Evolutionary conservation across 2,113 vertebrate genomes (phyloP), one percentile per base, ranked within the genome.

Genomic region (Ammodytes marinus): DNA sequence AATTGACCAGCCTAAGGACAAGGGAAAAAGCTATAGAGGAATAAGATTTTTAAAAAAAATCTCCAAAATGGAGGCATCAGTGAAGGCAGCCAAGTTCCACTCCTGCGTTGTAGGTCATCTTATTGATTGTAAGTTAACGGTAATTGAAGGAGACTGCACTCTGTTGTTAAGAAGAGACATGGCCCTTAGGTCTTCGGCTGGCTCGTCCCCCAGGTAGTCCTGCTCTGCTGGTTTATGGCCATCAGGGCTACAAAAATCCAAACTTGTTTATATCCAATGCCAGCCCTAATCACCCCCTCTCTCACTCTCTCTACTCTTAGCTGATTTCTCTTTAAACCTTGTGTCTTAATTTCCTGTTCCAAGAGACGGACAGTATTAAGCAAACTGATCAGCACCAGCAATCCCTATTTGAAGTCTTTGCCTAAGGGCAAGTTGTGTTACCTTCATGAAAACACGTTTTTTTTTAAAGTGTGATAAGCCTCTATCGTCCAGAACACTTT

Each of bases 61-160:
- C n/a, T 82, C 68, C 66, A 86, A 90, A 93, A 86, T 88, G 84
- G 85, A 92, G 83, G 86, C 84, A 85, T 91, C 85, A 86, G 82
- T 43, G 70, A 85, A 86, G 83, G 84, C 70, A 81, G 91, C 88
- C 87, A 89, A 90, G 88, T 92, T 93, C 71, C 86, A 79, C 88
- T 92, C 87, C 82, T 90, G 88, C 86, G 83, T 86, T 89, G 88
- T 89, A 88, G 83, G 92, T 90, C 91, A 92, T 86, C 79, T 55
- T 90, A 92, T 92, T 91, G 91, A 93, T 92, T 87, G 81, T 76
- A 84, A 91, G 90, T 88, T 89, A 90, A 92, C 83, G 5, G 86
- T 92, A 91, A 93, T 92, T 88, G 88, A 91, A 93, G 73, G 12
- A 63, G 85, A 89, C 84, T 80, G 74, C 5, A 1, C 80, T 79